Evolutionary conservation across 2,888 invertebrate genomes (phyloP).

Genomic region (Chymomyza amoena): DNA sequence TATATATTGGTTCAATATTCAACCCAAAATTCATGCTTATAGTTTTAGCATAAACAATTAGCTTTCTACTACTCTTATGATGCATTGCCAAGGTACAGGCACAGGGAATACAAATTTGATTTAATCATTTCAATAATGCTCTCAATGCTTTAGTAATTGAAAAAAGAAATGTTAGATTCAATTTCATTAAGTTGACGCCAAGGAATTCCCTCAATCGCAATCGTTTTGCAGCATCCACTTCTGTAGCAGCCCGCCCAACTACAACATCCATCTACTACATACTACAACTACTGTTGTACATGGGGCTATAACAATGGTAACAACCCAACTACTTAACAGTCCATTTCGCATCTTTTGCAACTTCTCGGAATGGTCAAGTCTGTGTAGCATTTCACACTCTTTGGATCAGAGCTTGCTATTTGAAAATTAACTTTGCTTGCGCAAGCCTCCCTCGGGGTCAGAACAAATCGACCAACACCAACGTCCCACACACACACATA

Average conservation of each 20-base stretch:
- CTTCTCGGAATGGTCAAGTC: not conserved
- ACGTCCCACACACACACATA: conserved; percentile 20
- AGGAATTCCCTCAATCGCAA: not conserved
- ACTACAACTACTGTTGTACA: not conserved
- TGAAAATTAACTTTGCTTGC: conserved; percentile 72
- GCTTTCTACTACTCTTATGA: too few relatives aligned
- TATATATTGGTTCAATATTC: too few relatives aligned
- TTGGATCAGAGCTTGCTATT: conserved; percentile 53
- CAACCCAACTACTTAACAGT: conserved; percentile 57
- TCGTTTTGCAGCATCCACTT: not conserved
- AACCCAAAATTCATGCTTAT: too few relatives aligned
- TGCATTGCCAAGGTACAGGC: too few relatives aligned
- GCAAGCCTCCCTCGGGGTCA: conserved; percentile 65
- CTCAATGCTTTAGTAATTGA: not conserved
- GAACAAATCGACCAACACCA: conserved; percentile 65
- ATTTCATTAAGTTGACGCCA: conserved; percentile 59
- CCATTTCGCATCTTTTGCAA: conserved; percentile 51
- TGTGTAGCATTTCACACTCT: conserved; percentile 49
- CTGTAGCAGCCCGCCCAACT: not conserved
- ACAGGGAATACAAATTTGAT: not conserved
- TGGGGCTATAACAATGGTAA: not conserved
- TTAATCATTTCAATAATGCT: not conserved
- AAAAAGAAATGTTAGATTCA: conserved; percentile 62
- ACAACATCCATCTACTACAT: not conserved
- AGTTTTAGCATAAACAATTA: too few relatives aligned